Percentiles rank a stretch among this genome's conserved stretches.
These are phyloP conservation scores for Trichonephila clavata DNA, from an alignment of 1,140 invertebrate species.

Conservation along the genomic window DNA sequence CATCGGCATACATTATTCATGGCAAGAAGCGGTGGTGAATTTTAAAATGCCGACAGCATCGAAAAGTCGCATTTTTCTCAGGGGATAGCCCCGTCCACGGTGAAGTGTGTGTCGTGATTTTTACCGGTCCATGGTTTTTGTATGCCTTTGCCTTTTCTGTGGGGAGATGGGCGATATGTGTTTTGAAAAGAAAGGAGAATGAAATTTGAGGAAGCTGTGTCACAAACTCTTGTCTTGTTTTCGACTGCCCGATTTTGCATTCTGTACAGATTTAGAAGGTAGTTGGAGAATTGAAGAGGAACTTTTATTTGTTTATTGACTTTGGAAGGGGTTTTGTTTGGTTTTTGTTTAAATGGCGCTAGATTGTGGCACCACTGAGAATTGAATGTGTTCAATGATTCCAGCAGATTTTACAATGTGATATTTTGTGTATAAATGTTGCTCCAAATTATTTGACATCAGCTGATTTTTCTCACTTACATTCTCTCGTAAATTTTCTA, in stretches of 20 bases:
- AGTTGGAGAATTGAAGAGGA: neutral
- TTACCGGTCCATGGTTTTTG: slow-evolving; percentile 1
- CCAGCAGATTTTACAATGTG: no score
- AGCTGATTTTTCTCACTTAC: no score
- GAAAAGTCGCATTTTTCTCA: slow-evolving; percentile 46
- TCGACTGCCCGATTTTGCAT: neutral
- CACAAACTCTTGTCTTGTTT: neutral
- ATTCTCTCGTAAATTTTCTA: no score
- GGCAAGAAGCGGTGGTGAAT: slow-evolving; percentile 18
- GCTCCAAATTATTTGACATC: no score
- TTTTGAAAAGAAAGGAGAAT: slow-evolving; percentile 1
- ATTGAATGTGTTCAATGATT: no score
- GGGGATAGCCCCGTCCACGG: neutral
- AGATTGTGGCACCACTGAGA: no score
- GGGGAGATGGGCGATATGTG: neutral
- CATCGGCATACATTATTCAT: slow-evolving; percentile 57
- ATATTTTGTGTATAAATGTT: no score
- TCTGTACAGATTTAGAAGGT: neutral
- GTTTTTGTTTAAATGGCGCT: no score
- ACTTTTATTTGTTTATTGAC: neutral
- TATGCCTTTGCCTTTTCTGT: neutral
- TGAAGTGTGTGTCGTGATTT: neutral
- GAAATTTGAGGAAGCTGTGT: slow-evolving; percentile 15
- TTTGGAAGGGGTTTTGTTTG: no score
- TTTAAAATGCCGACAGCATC: slow-evolving; percentile 50